Evolutionary conservation across 2,888 invertebrate species (phyloP).

Genomic region (Drepana falcataria): DNA sequence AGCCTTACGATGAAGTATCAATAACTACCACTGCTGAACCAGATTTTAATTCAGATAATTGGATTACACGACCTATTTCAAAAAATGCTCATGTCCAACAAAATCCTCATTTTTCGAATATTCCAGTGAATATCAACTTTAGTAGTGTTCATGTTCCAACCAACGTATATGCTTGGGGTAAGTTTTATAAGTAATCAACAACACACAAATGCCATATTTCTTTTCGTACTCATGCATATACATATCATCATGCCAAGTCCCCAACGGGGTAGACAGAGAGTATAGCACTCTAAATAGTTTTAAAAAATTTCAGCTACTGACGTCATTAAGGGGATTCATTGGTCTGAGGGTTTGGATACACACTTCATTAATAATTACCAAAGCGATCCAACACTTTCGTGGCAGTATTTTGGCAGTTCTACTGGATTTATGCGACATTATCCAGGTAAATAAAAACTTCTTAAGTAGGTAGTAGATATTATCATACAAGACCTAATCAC

Average conservation of each 20-base stretch:
- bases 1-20: conserved; percentile 71
- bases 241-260: too few relatives aligned
- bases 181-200: conserved; percentile 17
- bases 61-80: conserved; percentile 75
- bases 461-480: neutral
- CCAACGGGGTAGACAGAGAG: too few relatives aligned
- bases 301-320: conserved; percentile 80
- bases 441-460: conserved; percentile 82
- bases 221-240: too few relatives aligned
- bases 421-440: conserved; percentile 98
- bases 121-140: conserved; percentile 85
- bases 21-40: conserved; percentile 76
- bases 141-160: conserved; percentile 97
- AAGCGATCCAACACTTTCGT: conserved; percentile 91
- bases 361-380: conserved; percentile 93
- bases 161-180: conserved; percentile 94
- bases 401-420: conserved; percentile 99
- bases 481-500: neutral
- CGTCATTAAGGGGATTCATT: conserved; percentile 94
- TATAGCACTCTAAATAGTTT: too few relatives aligned
- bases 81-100: conserved; percentile 82
- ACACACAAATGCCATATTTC: too few relatives aligned
- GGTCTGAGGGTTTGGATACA: conserved; percentile 95
- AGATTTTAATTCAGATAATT: conserved; percentile 68
- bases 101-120: conserved; percentile 88